Percentiles rank a stretch among this genome's conserved stretches.
phyloP scores from a whole-genome alignment of 1,140 invertebrate genomes.

The Procambarus virginalis region DNA sequence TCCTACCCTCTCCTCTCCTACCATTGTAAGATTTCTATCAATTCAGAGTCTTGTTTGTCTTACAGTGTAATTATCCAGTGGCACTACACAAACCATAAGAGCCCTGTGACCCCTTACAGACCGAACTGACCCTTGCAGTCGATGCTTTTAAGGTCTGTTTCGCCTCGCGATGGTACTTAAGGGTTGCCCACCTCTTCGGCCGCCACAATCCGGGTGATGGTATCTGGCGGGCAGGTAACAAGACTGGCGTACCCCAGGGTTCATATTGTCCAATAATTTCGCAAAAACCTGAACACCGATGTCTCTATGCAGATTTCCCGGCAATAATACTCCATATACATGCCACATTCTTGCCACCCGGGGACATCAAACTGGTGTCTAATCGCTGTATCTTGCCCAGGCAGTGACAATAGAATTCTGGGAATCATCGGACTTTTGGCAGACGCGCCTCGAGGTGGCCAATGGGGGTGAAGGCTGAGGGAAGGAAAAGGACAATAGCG shows the following conservation, averaged over 20 bases:
- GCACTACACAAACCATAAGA: slow-evolving; percentile 5
- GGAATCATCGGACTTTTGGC: slow-evolving; percentile 28
- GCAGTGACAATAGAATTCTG: neutral
- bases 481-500: slow-evolving; percentile 32
- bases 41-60: slow-evolving; percentile 54
- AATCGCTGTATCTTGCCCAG: neutral
- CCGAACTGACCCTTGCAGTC: neutral
- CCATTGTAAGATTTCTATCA: slow-evolving; percentile 58
- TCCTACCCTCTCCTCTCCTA: neutral
- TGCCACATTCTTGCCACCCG: neutral
- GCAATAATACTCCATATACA: slow-evolving; percentile 10
- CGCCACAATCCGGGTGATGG: slow-evolving; percentile 25
- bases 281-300: slow-evolving; percentile 21
- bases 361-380: neutral
- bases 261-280: slow-evolving; percentile 50
- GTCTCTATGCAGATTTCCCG: slow-evolving; percentile 23
- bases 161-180: neutral
- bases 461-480: slow-evolving; percentile 2
- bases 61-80: slow-evolving; percentile 54
- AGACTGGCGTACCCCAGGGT: slow-evolving; percentile 10
- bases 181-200: slow-evolving; percentile 8
- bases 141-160: neutral
- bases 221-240: slow-evolving; percentile 46
- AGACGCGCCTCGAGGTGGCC: neutral
- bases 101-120: neutral